Evolutionary conservation across 2,113 vertebrate species (phyloP).

Genomic region (Diadophis punctatus): DNA sequence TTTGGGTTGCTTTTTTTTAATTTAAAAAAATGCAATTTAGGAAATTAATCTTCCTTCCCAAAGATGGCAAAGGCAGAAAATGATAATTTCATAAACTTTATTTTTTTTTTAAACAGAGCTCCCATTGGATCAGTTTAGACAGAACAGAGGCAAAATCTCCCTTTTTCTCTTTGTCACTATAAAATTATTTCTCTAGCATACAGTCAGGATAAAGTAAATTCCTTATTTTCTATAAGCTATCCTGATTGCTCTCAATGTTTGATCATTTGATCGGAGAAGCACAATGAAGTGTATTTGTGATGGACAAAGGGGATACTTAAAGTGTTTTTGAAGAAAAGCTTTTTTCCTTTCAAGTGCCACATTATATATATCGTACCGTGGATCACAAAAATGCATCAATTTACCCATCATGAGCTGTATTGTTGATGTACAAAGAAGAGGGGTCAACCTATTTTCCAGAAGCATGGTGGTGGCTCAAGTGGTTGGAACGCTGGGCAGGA

Average conservation of each 20-base stretch:
- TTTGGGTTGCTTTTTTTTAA: neutral
- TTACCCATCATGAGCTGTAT: neutral
- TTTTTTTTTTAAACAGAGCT: neutral
- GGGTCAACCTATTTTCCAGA: neutral
- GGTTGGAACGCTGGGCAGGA: neutral
- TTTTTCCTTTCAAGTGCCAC: neutral
- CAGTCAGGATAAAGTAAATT: slow-evolving; percentile 49
- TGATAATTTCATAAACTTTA: neutral
- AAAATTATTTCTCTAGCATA: slow-evolving; percentile 21
- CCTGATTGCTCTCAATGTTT: neutral
- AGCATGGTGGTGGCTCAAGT: neutral
- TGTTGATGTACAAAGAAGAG: neutral
- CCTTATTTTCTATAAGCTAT: slow-evolving; percentile 23
- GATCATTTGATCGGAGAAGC: slow-evolving; percentile 20
- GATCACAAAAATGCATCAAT: neutral
- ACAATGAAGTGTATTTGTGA: neutral
- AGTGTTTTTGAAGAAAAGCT: neutral
- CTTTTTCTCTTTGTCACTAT: slow-evolving; percentile 2
- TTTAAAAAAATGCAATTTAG: neutral
- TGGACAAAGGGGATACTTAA: neutral
- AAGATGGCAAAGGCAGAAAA: neutral
- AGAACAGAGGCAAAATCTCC: slow-evolving; percentile 33
- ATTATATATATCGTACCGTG: neutral
- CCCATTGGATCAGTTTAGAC: slow-evolving; percentile 30
- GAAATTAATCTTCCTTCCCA: neutral